phyloP scores from a whole-genome alignment of 1,140 invertebrate genomes.

The Eurosta solidaginis region DNA sequence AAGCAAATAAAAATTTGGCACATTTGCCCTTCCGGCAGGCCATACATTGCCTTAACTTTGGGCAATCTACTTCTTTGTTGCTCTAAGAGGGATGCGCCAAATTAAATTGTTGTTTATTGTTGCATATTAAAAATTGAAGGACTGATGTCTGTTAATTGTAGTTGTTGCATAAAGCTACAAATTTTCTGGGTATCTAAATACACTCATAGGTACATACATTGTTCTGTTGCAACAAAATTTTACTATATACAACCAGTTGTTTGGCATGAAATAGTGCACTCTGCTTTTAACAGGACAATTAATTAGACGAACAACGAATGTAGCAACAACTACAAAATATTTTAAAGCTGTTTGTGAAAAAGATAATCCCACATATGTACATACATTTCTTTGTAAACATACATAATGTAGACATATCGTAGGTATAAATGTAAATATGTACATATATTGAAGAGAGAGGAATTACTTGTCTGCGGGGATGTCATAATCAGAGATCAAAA shows the following conservation, averaged over 20 bases:
- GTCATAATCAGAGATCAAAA: not conserved
- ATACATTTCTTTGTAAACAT: not conserved
- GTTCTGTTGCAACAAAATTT: not conserved
- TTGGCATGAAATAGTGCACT: constrained; percentile 13
- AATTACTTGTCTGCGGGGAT: not conserved
- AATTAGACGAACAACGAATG: constrained; percentile 8
- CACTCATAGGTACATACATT: not conserved
- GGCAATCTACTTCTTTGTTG: constrained; percentile 10
- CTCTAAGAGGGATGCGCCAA: not conserved
- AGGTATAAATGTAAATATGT: not conserved
- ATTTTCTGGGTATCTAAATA: not conserved
- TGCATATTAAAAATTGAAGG: not conserved
- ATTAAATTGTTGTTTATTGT: constrained; percentile 1
- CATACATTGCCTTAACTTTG: not conserved
- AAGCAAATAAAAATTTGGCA: no score
- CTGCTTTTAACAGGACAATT: constrained; percentile 5
- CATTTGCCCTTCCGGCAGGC: not conserved
- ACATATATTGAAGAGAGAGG: not conserved
- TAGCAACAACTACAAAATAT: not conserved
- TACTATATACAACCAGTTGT: not conserved
- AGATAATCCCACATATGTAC: not conserved
- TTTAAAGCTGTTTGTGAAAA: constrained; percentile 18
- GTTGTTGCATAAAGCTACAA: not conserved
- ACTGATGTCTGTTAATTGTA: not conserved
- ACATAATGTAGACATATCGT: no score